Evolutionary conservation across 2,113 vertebrate species (phyloP).

Genomic region (Hippocampus zosterae): DNA sequence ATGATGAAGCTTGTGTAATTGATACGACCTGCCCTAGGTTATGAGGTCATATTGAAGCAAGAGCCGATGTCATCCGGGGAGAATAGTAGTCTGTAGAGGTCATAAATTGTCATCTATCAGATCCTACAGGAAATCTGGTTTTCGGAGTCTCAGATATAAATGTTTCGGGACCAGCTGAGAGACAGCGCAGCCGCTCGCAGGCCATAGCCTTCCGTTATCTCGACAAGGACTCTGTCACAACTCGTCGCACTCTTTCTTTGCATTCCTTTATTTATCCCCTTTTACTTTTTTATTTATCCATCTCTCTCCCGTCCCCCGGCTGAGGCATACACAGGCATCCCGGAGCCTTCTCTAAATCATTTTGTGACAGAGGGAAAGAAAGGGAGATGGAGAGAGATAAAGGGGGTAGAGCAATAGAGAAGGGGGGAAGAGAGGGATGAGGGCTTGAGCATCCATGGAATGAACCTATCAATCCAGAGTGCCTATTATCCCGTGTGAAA

Average conservation of each 20-base stretch:
- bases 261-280: slow-evolving; percentile 54
- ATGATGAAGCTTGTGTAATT: not conserved
- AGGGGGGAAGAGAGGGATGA: slow-evolving; percentile 59
- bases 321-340: slow-evolving; percentile 43
- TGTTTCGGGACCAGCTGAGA: slow-evolving; percentile 20
- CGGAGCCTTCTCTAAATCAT: slow-evolving; percentile 70
- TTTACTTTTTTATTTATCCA: slow-evolving; percentile 55
- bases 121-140: not conserved
- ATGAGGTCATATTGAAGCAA: slow-evolving; percentile 6
- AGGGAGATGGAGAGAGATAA: slow-evolving; percentile 52
- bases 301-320: slow-evolving; percentile 39
- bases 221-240: slow-evolving; percentile 38
- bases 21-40: not conserved
- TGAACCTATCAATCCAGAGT: slow-evolving; percentile 78
- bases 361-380: slow-evolving; percentile 69
- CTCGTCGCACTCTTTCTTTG: slow-evolving; percentile 31
- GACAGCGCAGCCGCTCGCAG: slow-evolving; percentile 24
- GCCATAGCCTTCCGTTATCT: slow-evolving; percentile 41
- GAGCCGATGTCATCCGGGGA: slow-evolving; percentile 11
- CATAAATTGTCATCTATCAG: not conserved
- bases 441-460: slow-evolving; percentile 68
- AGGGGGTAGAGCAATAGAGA: slow-evolving; percentile 54
- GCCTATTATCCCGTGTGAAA: slow-evolving; percentile 76
- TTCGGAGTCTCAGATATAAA: slow-evolving; percentile 3
- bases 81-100: slow-evolving; percentile 6